phyloP scores from a whole-genome alignment of 1,140 invertebrate genomes.

The Notospermus geniculatus region DNA sequence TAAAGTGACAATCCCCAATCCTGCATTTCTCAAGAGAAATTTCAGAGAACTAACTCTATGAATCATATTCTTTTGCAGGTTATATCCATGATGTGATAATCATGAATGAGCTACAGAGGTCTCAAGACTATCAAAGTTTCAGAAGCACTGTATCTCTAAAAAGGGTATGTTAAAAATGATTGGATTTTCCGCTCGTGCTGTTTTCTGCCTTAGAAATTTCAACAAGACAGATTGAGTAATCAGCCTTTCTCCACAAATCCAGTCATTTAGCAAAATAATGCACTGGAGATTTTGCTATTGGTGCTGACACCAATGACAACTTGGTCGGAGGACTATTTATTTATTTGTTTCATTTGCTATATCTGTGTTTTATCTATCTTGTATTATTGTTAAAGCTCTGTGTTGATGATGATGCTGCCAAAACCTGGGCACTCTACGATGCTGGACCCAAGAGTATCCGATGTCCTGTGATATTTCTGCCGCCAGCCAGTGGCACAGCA shows the following conservation, averaged over 20 bases:
- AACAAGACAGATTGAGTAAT: not conserved
- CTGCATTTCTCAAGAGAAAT: no score
- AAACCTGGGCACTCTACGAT: slow-evolving; percentile 87
- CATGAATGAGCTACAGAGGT: slow-evolving; percentile 56
- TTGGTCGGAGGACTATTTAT: not conserved
- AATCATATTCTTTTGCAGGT: no score
- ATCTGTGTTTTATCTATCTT: not conserved
- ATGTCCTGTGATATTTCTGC: slow-evolving; percentile 79
- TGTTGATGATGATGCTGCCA: slow-evolving; percentile 74
- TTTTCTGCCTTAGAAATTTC: not conserved
- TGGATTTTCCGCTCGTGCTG: not conserved
- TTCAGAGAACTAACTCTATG: no score
- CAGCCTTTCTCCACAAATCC: not conserved
- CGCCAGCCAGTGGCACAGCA: slow-evolving; percentile 84
- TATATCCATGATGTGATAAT: not conserved
- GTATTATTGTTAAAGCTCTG: slow-evolving; percentile 61
- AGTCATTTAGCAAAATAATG: not conserved
- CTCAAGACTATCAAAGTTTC: slow-evolving; percentile 82
- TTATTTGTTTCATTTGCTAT: slow-evolving; percentile 47
- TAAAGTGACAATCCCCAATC: no score
- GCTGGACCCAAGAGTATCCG: slow-evolving; percentile 76
- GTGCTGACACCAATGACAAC: not conserved
- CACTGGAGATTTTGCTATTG: not conserved
- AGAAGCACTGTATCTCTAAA: slow-evolving; percentile 76
- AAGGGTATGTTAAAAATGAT: slow-evolving; percentile 46